A percentile compares a stretch with the other conserved stretches of the same genome.
Conservation (phyloP, 2,888 invertebrate genomes). For the Fissipunctia ypsillon region DNA sequence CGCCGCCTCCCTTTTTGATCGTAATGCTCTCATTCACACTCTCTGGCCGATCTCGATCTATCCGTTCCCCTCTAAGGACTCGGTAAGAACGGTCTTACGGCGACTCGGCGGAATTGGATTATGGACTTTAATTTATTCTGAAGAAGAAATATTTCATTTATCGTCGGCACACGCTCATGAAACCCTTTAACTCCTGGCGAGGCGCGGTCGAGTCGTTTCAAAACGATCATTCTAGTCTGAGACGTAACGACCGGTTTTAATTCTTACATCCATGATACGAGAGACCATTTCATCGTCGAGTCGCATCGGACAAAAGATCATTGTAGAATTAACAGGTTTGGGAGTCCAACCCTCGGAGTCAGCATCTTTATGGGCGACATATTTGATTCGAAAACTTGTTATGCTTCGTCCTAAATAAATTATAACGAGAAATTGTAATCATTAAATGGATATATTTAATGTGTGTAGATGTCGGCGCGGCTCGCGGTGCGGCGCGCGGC, state of each 20-base stretch:
- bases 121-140: slow-evolving; percentile 90
- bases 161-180: slow-evolving; percentile 82
- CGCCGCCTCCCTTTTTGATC: slow-evolving; percentile 78
- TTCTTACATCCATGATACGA: slow-evolving; percentile 87
- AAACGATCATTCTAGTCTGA: slow-evolving; percentile 86
- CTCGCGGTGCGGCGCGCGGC: slow-evolving; percentile 72
- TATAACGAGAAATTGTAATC: slow-evolving; percentile 91
- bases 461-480: slow-evolving; percentile 82
- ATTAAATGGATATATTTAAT: slow-evolving; percentile 90
- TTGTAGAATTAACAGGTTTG: slow-evolving; percentile 86
- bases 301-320: slow-evolving; percentile 83
- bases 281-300: slow-evolving; percentile 83
- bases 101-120: slow-evolving; percentile 83
- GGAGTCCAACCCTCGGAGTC: slow-evolving; percentile 87
- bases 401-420: slow-evolving; percentile 90
- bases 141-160: slow-evolving; percentile 90
- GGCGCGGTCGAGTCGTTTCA: slow-evolving; percentile 80
- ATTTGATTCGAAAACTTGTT: slow-evolving; percentile 91
- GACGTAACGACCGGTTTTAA: slow-evolving; percentile 88
- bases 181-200: slow-evolving; percentile 86
- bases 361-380: slow-evolving; percentile 91
- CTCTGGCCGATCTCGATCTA: slow-evolving; percentile 88
- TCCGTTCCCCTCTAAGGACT: slow-evolving; percentile 86
- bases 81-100: slow-evolving; percentile 81
- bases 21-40: slow-evolving; percentile 90